Percentiles rank a stretch among this genome's conserved stretches.
Evolutionary conservation across 2,888 invertebrate species (phyloP).

Genomic region (Sesia bembeciformis): DNA sequence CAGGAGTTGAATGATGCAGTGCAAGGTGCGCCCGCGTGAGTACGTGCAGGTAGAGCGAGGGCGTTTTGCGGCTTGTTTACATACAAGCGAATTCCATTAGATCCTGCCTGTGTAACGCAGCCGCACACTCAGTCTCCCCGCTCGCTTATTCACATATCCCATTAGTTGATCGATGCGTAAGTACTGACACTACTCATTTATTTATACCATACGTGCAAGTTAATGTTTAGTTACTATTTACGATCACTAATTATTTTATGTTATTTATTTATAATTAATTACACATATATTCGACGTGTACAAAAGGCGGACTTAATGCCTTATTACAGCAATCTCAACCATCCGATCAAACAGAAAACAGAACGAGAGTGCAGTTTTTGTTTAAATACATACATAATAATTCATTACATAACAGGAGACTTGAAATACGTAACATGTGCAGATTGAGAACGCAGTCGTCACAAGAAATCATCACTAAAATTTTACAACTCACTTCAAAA

Average conservation of each 20-base stretch:
- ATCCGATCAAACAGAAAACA: too few species aligned
- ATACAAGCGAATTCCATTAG: constrained; percentile 74
- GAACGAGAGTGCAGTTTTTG: too few species aligned
- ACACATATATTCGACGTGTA: too few species aligned
- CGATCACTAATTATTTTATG: not conserved
- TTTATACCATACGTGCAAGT: not conserved
- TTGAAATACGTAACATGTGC: too few species aligned
- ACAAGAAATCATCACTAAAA: too few species aligned
- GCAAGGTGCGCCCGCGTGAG: constrained; percentile 13
- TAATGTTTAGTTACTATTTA: too few species aligned
- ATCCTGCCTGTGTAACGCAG: constrained; percentile 56
- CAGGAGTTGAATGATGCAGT: constrained; percentile 21
- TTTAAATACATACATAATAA: too few species aligned
- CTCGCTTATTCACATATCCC: constrained; percentile 62
- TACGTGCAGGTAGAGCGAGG: constrained; percentile 18
- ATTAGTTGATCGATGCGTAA: constrained; percentile 67
- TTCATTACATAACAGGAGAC: too few species aligned
- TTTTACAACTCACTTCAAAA: too few species aligned
- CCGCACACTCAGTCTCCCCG: constrained; percentile 50
- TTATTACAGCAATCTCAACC: too few species aligned
- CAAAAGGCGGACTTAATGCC: too few species aligned
- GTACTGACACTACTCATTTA: not conserved
- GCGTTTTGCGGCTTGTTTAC: constrained; percentile 66
- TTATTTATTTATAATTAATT: not conserved
- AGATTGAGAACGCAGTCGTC: too few species aligned